Evolutionary conservation across 2,113 vertebrate genomes (phyloP).

Genomic region (Bubo blakistoni): DNA sequence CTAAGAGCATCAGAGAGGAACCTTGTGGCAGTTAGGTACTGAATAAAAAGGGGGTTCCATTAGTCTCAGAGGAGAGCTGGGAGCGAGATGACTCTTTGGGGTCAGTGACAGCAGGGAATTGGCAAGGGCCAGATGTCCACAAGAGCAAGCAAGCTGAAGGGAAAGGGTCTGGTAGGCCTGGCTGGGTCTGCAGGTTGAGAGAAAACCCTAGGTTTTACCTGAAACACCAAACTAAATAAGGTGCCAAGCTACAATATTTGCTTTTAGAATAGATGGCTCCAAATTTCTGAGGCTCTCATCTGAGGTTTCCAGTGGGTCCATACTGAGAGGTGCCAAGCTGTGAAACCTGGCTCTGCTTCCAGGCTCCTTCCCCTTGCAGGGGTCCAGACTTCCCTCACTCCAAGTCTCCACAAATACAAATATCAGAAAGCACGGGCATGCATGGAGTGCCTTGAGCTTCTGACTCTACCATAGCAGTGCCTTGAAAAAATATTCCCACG

Average conservation of each 20-base stretch:
- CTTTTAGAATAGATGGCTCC: neutral
- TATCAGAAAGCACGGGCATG: neutral
- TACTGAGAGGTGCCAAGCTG: neutral
- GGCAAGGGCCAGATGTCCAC: neutral
- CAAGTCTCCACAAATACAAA: neutral
- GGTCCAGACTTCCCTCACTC: neutral
- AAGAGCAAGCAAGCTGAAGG: neutral
- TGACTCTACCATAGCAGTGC: neutral
- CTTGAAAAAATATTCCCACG: conserved; percentile 24
- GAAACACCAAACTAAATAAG: neutral
- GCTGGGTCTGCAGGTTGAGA: neutral
- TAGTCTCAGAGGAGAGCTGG: neutral
- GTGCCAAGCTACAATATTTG: neutral
- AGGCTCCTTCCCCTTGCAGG: neutral
- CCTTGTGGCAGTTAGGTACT: neutral
- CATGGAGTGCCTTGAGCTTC: neutral
- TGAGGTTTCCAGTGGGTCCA: neutral
- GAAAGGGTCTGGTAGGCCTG: neutral
- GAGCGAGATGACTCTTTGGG: neutral
- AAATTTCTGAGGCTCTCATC: neutral
- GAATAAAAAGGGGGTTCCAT: neutral
- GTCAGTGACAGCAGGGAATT: neutral
- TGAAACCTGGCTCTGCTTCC: neutral
- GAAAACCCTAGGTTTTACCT: neutral
- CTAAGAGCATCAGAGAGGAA: neutral